A percentile compares a stretch with the other conserved stretches of the same genome.
phyloP scores from a whole-genome alignment of 2,888 invertebrate species.

The Argyra leucocephala region DNA sequence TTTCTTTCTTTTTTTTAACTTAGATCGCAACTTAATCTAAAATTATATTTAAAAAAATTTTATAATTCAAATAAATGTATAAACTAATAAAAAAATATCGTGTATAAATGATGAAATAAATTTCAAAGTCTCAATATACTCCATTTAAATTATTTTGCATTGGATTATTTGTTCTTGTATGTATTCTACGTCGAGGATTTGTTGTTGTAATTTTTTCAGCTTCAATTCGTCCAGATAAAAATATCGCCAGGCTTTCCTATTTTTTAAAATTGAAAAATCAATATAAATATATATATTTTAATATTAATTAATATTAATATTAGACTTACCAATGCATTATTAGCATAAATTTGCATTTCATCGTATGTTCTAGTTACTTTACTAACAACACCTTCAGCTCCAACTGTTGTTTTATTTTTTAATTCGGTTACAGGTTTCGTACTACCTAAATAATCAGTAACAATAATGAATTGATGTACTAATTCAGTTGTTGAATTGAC shows the following conservation, averaged over 20 bases:
- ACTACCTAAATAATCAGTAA: slow-evolving; percentile 31
- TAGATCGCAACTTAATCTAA: not conserved
- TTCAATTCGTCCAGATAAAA: slow-evolving; percentile 58
- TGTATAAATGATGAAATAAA: not conserved
- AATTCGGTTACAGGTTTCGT: slow-evolving; percentile 52
- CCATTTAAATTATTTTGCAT: slow-evolving; percentile 42
- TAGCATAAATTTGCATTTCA: slow-evolving; percentile 20
- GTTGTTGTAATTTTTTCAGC: slow-evolving; percentile 50
- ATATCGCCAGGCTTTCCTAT: slow-evolving; percentile 56
- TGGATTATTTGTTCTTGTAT: slow-evolving; percentile 32
- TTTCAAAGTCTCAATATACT: slow-evolving; percentile 32
- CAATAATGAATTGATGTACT: slow-evolving; percentile 49
- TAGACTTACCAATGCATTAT: slow-evolving; percentile 21
- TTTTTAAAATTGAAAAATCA: slow-evolving; percentile 21
- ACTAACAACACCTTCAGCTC: slow-evolving; percentile 38
- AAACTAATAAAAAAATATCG: not conserved
- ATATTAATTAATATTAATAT: not conserved
- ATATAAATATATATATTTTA: slow-evolving; percentile 11
- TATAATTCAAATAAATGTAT: slow-evolving; percentile 1
- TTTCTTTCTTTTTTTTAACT: too few species aligned
- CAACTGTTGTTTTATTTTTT: slow-evolving; percentile 46
- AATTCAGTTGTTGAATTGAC: slow-evolving; percentile 47
- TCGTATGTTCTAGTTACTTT: slow-evolving; percentile 16
- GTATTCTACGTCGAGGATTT: slow-evolving; percentile 43
- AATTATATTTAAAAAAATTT: not conserved